These are phyloP conservation scores for Neuroterus valhalla DNA, from an alignment of 1,140 invertebrate species.

Conservation along the genomic window DNA sequence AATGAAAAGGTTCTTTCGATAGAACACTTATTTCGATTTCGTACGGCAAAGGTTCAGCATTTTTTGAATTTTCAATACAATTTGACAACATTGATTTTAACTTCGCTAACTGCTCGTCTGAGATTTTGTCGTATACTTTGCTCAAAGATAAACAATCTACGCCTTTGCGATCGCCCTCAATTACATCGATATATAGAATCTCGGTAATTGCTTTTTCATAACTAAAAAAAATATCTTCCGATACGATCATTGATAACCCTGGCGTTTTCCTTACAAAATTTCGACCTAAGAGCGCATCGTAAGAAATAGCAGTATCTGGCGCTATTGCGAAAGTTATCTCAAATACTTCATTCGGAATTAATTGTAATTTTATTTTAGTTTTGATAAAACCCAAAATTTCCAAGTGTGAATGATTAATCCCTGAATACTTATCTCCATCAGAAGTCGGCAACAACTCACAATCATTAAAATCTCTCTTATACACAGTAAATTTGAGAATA, in stretches of 20 bases:
- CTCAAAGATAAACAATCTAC: too few relatives aligned
- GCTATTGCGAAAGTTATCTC: too few relatives aligned
- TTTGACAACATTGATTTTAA: too few relatives aligned
- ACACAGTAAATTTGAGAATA: too few relatives aligned
- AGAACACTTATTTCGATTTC: not conserved
- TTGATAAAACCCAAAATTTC: not conserved
- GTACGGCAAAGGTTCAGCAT: not conserved
- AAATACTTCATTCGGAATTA: not conserved
- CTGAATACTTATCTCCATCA: not conserved
- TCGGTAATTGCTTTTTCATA: too few relatives aligned
- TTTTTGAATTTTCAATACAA: too few relatives aligned
- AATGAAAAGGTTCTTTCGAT: not conserved
- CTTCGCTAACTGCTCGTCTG: not conserved
- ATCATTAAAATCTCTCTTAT: too few relatives aligned
- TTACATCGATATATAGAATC: too few relatives aligned
- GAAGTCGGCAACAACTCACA: not conserved
- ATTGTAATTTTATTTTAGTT: constrained; percentile 9
- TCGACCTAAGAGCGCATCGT: not conserved
- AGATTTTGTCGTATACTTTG: not conserved
- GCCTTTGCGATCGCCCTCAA: too few relatives aligned
- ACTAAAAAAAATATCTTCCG: not conserved
- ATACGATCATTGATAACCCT: too few relatives aligned
- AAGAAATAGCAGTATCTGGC: too few relatives aligned
- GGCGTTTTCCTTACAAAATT: not conserved
- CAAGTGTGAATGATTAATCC: not conserved